These are phyloP conservation scores for Clarias fuscus DNA, from an alignment of 2,797 vertebrate species.

Conservation along the genomic window DNA sequence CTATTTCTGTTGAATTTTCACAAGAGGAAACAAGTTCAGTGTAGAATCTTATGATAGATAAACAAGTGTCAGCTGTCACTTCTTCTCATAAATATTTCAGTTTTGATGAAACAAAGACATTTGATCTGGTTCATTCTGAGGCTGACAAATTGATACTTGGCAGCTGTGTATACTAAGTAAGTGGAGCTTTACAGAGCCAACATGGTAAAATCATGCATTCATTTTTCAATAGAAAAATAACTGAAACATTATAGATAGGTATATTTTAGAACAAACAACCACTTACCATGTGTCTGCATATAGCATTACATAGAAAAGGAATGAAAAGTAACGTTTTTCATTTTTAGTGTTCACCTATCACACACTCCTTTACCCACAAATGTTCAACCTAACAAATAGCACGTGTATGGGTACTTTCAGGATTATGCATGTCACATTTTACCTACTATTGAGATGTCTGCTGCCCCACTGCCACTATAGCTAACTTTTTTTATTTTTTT, in stretches of 20 bases:
- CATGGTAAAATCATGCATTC: neutral
- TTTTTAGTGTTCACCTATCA: neutral
- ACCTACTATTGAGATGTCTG: neutral
- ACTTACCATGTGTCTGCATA: neutral
- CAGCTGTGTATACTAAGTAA: neutral
- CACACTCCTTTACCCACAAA: neutral
- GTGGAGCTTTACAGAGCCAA: neutral
- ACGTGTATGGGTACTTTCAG: neutral
- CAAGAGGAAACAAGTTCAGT: neutral
- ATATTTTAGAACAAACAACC: neutral
- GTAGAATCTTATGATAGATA: neutral
- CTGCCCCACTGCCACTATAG: no score
- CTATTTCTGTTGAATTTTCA: neutral
- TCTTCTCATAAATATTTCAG: slow-evolving; percentile 13
- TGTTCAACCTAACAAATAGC: neutral
- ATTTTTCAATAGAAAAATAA: neutral
- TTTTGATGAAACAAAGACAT: slow-evolving; percentile 12
- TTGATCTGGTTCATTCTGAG: neutral
- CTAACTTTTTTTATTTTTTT: no score
- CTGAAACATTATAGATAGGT: neutral
- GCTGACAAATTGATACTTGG: neutral
- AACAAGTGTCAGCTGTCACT: neutral
- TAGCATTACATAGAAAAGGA: no score
- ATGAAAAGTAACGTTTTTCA: neutral
- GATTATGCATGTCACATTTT: neutral